phyloP scores from a whole-genome alignment of 2,888 invertebrate genomes.

The Philopedon plagiatum region DNA sequence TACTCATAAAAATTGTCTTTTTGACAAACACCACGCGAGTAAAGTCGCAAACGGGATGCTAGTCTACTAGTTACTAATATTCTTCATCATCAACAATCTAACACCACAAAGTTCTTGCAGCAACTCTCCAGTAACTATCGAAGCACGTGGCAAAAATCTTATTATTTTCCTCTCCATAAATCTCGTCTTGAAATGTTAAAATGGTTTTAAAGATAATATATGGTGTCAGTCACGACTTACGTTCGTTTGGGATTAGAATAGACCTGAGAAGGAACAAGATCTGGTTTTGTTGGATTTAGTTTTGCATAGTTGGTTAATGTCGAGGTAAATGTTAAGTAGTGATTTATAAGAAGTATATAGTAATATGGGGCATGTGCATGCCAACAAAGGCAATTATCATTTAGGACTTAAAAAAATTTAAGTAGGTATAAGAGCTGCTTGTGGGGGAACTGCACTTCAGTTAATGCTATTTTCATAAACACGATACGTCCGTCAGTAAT shows the following conservation, averaged over 20 bases:
- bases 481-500: too few relatives aligned
- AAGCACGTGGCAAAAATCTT: constrained; percentile 49
- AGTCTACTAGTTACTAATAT: too few relatives aligned
- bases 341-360: neutral
- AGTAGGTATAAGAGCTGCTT: neutral
- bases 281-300: constrained; percentile 26
- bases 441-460: too few relatives aligned
- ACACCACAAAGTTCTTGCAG: neutral
- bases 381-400: neutral
- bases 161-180: constrained; percentile 49
- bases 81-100: neutral
- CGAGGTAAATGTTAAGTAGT: neutral
- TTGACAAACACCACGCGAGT: too few relatives aligned
- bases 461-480: too few relatives aligned
- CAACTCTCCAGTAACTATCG: constrained; percentile 21
- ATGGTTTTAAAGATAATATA: constrained; percentile 50
- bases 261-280: constrained; percentile 20
- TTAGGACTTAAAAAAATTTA: too few relatives aligned
- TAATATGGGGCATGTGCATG: neutral
- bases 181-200: constrained; percentile 48
- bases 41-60: too few relatives aligned
- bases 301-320: constrained; percentile 4
- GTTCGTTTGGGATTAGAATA: constrained; percentile 30
- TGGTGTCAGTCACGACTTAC: constrained; percentile 48
- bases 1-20: too few relatives aligned